Evolutionary conservation across 92 coral and sea anemone genomes (phyloP), one percentile per base, ranked within the genome.

Genomic region (Zoanthus sociatus): DNA sequence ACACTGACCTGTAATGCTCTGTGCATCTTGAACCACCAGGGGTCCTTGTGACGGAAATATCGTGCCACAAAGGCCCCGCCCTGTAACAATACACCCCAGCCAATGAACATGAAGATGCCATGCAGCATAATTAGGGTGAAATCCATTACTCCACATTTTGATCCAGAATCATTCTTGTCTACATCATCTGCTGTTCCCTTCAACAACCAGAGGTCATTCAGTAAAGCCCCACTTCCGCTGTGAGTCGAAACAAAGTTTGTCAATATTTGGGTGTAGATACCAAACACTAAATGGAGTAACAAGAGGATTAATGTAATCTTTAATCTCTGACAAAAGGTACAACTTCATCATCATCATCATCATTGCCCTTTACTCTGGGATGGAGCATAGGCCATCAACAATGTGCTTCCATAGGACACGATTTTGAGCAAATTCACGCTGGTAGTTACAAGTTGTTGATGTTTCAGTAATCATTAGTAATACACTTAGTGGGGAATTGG

Each of bases 21-120:
- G 89, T 97, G 99, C 99, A 97, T 97, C 71, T 97, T 97, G 30
- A 97, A 97, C 99, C 99, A 97, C 98, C 98, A 97, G 1, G 99
- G 95, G 60, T 95, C 95, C 77, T 42, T 91, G 87, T 95, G 93
- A 13, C 99, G 89, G 70, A 95, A 97, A 76, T 97, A 97, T 14
- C 99, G 94, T 44, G 97, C 99, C 21, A 97, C 82, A 87, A 97
- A 97, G 74, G 96, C 98, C 3, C 99, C 99, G 9, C 91, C 92
- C 75, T 97, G 99, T 53, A 97, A 94, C 26, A 95, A 84, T 0
- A 95, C 83, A 4, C 99, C 99, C 99, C 99, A 97, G 1, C 99
- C 99, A 85, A 97, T 87, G 82, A 97, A 97, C 99, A 97, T 97
- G 83, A 97, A 93, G 74, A 97, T 91, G 6, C 98, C 99, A 82